Conservation (phyloP, 2,113 vertebrate genomes). For the Thamnaconus septentrionalis region DNA sequence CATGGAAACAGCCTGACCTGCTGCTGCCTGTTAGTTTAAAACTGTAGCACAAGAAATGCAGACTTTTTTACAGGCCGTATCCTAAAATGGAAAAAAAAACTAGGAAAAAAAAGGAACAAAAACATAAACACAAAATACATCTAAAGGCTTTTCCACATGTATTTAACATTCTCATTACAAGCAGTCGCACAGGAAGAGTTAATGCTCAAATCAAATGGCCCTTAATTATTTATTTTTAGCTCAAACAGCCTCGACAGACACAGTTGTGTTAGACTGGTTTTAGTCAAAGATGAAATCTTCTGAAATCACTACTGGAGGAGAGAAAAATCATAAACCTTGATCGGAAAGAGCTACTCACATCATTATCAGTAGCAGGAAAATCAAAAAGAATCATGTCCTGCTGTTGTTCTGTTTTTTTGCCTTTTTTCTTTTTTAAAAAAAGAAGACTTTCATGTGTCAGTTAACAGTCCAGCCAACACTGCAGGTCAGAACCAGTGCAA, state of each 20-base stretch:
- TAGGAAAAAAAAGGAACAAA: too few species aligned
- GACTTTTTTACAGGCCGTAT: too few species aligned
- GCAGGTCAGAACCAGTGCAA: constrained; percentile 22
- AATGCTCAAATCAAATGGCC: constrained; percentile 4
- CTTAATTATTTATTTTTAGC: too few species aligned
- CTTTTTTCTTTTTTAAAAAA: constrained; percentile 33
- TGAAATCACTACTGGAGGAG: constrained; percentile 13
- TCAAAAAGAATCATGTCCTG: neutral
- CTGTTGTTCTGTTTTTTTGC: neutral
- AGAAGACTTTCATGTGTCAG: constrained; percentile 25
- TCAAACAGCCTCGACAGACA: constrained; percentile 23
- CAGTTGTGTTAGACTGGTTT: constrained; percentile 3
- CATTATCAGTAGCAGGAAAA: neutral
- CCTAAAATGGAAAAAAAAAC: too few species aligned
- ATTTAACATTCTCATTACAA: constrained; percentile 19
- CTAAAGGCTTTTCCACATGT: constrained; percentile 2
- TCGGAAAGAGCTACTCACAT: constrained; percentile 18
- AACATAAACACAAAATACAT: constrained; percentile 26
- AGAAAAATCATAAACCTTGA: constrained; percentile 15
- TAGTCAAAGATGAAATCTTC: constrained; percentile 8
- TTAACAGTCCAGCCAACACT: constrained; percentile 65
- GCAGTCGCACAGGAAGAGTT: constrained; percentile 12
- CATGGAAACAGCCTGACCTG: too few species aligned
- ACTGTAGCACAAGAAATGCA: too few species aligned
- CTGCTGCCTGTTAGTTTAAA: too few species aligned